Evolutionary conservation across 2,113 vertebrate species (phyloP).

Genomic region (Cebidichthys violaceus): DNA sequence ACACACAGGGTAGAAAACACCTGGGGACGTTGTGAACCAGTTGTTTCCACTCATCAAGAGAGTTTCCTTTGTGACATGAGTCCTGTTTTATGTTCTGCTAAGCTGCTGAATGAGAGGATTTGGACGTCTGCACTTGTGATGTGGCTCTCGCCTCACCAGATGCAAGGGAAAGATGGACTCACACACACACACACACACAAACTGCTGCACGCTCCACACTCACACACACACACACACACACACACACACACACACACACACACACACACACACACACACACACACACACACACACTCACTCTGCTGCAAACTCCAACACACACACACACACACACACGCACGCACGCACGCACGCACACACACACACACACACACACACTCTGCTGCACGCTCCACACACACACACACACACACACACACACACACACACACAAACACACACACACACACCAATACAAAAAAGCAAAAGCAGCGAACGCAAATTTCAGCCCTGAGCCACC

Average conservation of each 20-base stretch:
- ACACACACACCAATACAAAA: conserved; percentile 34
- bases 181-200: too few relatives aligned
- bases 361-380: conserved; percentile 8
- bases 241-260: background rate
- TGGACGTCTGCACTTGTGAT: conserved; percentile 76
- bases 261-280: conserved; percentile 15
- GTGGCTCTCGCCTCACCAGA: conserved; percentile 69
- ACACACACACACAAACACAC: conserved; percentile 26
- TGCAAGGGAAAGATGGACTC: conserved; percentile 26
- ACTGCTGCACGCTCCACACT: background rate
- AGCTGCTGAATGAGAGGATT: conserved; percentile 71
- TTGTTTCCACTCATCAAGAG: conserved; percentile 63
- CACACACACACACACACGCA: conserved; percentile 5
- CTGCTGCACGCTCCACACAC: too few relatives aligned
- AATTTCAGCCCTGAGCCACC: conserved; percentile 84
- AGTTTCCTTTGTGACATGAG: conserved; percentile 64
- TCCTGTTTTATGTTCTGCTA: conserved; percentile 69
- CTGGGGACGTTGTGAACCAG: conserved; percentile 56
- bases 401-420: too few relatives aligned
- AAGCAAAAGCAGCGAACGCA: conserved; percentile 62
- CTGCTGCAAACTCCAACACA: too few relatives aligned
- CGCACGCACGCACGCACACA: background rate
- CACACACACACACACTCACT: conserved; percentile 10
- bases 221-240: conserved; percentile 4
- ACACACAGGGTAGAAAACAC: conserved; percentile 50